phyloP scores from a whole-genome alignment of 2,888 invertebrate species.

The Apamea anceps region DNA sequence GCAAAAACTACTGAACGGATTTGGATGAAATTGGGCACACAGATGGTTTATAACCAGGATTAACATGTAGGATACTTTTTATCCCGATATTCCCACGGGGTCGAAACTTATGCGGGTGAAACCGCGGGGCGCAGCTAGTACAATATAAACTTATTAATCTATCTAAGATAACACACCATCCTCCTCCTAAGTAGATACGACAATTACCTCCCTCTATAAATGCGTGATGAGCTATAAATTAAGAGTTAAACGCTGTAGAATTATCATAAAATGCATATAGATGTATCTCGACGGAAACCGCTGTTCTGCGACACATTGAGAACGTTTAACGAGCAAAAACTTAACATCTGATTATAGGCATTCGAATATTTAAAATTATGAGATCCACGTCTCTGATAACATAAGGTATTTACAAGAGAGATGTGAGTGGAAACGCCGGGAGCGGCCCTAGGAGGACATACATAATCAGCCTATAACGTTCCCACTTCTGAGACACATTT shows the following conservation, averaged over 20 bases:
- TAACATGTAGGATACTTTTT: too few relatives aligned
- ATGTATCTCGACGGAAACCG: constrained; percentile 57
- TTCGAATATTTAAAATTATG: constrained; percentile 9
- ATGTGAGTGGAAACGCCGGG: not conserved
- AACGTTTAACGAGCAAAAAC: constrained; percentile 58
- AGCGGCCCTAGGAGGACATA: too few relatives aligned
- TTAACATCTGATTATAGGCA: constrained; percentile 20
- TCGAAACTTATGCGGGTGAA: too few relatives aligned
- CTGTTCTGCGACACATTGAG: constrained; percentile 48
- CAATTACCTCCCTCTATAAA: constrained; percentile 53
- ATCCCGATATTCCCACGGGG: too few relatives aligned
- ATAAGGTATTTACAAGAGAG: not conserved
- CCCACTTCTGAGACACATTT: too few relatives aligned
- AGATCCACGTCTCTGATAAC: constrained; percentile 8
- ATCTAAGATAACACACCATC: constrained; percentile 12
- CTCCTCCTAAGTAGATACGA: constrained; percentile 18
- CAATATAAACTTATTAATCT: constrained; percentile 1
- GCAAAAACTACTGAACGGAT: too few relatives aligned
- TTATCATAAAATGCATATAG: constrained; percentile 58
- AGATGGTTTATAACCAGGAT: too few relatives aligned
- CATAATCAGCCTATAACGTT: too few relatives aligned
- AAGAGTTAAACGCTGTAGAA: constrained; percentile 49
- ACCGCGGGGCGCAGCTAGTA: not conserved
- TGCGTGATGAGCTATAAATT: constrained; percentile 51
- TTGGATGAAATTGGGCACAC: too few relatives aligned